Percentiles rank a stretch among this genome's conserved stretches.
Conservation (phyloP, 1,140 invertebrate species). For the Drosophila insularis region DNA sequence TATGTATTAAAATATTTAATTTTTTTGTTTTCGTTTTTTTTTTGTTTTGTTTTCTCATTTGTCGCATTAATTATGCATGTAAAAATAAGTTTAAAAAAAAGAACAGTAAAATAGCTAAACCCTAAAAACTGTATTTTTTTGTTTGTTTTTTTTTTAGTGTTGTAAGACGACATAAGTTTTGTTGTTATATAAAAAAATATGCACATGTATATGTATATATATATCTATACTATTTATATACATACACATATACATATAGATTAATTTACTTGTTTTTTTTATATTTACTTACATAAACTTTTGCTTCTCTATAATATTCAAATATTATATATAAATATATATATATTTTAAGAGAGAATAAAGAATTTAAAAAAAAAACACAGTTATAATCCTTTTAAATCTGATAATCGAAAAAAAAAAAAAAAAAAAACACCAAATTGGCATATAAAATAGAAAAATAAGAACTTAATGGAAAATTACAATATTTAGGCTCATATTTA, state of each 20-base stretch:
- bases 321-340: neutral
- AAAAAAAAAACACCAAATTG: slow-evolving; percentile 47
- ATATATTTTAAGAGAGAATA: slow-evolving; percentile 40
- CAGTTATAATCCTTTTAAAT: neutral
- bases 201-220: slow-evolving; percentile 51
- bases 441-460: slow-evolving; percentile 30
- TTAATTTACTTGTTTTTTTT: slow-evolving; percentile 23
- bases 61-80: slow-evolving; percentile 25
- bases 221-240: slow-evolving; percentile 20
- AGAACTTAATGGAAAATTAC: slow-evolving; percentile 31
- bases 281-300: slow-evolving; percentile 37
- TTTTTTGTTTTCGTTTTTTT: slow-evolving; percentile 46
- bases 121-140: slow-evolving; percentile 41
- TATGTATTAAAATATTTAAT: slow-evolving; percentile 75
- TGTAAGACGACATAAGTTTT: slow-evolving; percentile 49
- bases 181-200: slow-evolving; percentile 71
- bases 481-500: slow-evolving; percentile 47
- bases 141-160: slow-evolving; percentile 16
- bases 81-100: slow-evolving; percentile 68
- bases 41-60: slow-evolving; percentile 32
- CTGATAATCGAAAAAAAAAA: slow-evolving; percentile 43
- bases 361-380: neutral
- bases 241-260: slow-evolving; percentile 15
- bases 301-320: slow-evolving; percentile 21
- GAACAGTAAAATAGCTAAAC: slow-evolving; percentile 67